Conservation (phyloP, 2,888 invertebrate species). For the Pterobdella sp. region DNA sequence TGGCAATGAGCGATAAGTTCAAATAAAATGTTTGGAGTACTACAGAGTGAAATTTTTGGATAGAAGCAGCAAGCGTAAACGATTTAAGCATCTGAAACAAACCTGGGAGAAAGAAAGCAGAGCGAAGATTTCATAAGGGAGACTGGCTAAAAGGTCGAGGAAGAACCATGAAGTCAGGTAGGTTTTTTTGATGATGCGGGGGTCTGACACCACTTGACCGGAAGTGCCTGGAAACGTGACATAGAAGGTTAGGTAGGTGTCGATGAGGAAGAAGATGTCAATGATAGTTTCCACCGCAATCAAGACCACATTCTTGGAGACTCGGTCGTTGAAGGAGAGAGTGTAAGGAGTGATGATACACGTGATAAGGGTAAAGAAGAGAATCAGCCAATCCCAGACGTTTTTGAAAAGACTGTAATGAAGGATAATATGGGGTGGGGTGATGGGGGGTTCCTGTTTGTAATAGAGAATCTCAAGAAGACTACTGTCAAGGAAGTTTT, state of each 20-base stretch:
- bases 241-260: constrained; percentile 99
- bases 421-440: constrained; percentile 95
- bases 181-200: constrained; percentile 66
- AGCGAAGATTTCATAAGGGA: constrained; percentile 99
- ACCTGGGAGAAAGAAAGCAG: constrained; percentile 61
- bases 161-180: constrained; percentile 99
- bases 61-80: too few species aligned
- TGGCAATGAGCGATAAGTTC: too few species aligned
- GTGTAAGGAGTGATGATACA: constrained; percentile 97
- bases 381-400: constrained; percentile 99
- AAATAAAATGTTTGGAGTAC: too few species aligned
- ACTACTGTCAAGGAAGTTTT: not conserved
- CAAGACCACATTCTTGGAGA: constrained; percentile 55
- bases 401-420: constrained; percentile 98
- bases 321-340: constrained; percentile 93
- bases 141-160: constrained; percentile 93
- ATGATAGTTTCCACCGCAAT: constrained; percentile 69
- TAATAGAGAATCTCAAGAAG: constrained; percentile 67
- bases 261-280: constrained; percentile 99
- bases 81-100: constrained; percentile 57
- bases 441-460: constrained; percentile 93
- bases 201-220: constrained; percentile 85
- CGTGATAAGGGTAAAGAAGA: constrained; percentile 98
- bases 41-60: too few species aligned
- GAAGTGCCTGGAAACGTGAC: constrained; percentile 92